A percentile compares a stretch with the other conserved stretches of the same genome.
These are phyloP conservation scores for Galemys pyrenaicus DNA, from an alignment of 2,113 vertebrate species.

Conservation along the genomic window DNA sequence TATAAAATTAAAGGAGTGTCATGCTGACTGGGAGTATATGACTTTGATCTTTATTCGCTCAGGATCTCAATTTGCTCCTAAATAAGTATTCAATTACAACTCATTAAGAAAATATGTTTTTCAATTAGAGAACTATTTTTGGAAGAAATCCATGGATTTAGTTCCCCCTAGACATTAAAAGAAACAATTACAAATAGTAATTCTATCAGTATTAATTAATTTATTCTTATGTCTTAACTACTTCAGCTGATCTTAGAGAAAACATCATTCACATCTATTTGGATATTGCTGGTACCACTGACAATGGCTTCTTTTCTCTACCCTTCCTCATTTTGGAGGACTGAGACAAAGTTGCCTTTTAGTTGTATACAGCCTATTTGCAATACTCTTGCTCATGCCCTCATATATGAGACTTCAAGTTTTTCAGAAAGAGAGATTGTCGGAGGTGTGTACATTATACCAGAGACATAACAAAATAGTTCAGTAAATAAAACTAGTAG, in stretches of 20 bases:
- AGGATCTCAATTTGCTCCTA: slow-evolving; percentile 55
- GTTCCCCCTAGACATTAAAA: slow-evolving; percentile 12
- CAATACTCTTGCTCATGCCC: background rate
- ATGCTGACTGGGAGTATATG: background rate
- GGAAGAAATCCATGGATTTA: slow-evolving; percentile 8
- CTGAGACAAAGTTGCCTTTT: background rate
- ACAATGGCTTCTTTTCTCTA: background rate
- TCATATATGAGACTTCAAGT: background rate
- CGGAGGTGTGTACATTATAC: background rate
- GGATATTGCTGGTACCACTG: background rate
- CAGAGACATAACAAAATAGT: background rate
- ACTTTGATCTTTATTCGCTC: slow-evolving; percentile 1
- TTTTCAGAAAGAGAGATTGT: background rate
- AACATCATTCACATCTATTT: background rate
- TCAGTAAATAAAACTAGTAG: slow-evolving; percentile 60
- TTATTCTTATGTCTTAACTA: background rate
- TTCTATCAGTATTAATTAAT: slow-evolving; percentile 17
- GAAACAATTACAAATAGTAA: slow-evolving; percentile 18
- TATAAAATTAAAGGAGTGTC: slow-evolving; percentile 49
- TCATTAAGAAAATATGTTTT: slow-evolving; percentile 48
- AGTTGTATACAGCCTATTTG: background rate
- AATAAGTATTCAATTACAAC: slow-evolving; percentile 56
- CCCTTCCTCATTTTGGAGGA: background rate
- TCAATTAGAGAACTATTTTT: slow-evolving; percentile 44
- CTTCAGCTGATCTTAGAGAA: background rate